phyloP scores from a whole-genome alignment of 2,888 invertebrate genomes.

The Scaptodrosophila latifasciaeformis region DNA sequence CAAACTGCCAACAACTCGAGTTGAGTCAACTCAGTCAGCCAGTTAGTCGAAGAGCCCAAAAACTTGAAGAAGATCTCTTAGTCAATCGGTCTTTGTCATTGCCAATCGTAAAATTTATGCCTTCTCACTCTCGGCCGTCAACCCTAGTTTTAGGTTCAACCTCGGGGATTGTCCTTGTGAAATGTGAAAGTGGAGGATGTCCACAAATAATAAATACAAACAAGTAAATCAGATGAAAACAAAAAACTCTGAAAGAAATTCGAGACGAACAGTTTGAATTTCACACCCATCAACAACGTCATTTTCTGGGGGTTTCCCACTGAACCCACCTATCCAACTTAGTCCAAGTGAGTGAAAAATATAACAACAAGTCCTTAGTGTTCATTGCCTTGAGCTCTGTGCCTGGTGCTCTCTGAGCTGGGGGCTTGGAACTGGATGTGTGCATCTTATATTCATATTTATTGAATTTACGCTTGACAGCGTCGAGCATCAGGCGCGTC shows the following conservation, averaged over 20 bases:
- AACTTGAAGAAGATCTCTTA: too few relatives aligned
- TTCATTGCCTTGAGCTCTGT: not conserved
- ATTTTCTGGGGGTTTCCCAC: constrained; percentile 28
- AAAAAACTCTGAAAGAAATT: constrained; percentile 23
- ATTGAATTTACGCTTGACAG: constrained; percentile 70
- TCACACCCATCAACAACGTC: constrained; percentile 34
- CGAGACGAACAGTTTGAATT: constrained; percentile 16
- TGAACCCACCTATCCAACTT: too few relatives aligned
- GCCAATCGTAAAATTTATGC: constrained; percentile 54
- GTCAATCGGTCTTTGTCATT: constrained; percentile 55
- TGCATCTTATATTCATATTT: constrained; percentile 67
- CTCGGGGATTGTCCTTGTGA: too few relatives aligned
- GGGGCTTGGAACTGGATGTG: constrained; percentile 13
- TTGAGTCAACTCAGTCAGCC: too few relatives aligned
- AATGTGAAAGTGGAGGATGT: too few relatives aligned
- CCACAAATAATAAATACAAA: constrained; percentile 61
- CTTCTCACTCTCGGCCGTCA: constrained; percentile 16
- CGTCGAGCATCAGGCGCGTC: constrained; percentile 27
- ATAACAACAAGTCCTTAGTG: constrained; percentile 55
- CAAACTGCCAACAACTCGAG: too few relatives aligned
- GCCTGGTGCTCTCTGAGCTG: not conserved
- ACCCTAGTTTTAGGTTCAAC: too few relatives aligned
- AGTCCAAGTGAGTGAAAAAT: constrained; percentile 66
- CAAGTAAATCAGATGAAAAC: constrained; percentile 56
- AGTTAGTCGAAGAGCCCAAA: too few relatives aligned